Evolutionary conservation across 2,113 vertebrate genomes (phyloP), one percentile per base, ranked within the genome.

Genomic region (Riparia riparia): DNA sequence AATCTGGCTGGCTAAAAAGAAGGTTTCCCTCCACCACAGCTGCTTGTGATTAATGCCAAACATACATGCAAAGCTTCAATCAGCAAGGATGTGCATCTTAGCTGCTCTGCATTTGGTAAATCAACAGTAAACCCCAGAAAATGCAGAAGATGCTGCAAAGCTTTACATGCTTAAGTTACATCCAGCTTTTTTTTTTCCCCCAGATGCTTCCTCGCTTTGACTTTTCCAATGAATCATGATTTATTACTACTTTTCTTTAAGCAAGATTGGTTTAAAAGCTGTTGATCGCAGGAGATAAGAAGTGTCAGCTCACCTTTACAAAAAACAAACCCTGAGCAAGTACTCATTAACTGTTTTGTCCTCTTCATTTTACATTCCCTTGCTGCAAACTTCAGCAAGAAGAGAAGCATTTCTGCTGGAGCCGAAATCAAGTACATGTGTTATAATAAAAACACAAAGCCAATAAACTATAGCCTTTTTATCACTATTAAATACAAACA

Each of bases 11-110:
- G 82, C 89, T 95, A 57, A 86, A 95, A 96, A 89, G 91, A 64
- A 90, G 93, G 96, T 86, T 95, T 89, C 77, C 90, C 77, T 94
- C 65, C 45, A 92, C 89, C 70, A 70, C 69, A 94, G 93, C 95
- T 95, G 94, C 88, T 92, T 95, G 89, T 95, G 88, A 96, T 96
- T 96, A 96, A 94, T 86, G 65, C 86, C 95, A 95, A 96, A 95
- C 93, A 97, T 83, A 96, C 90, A 92, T 22, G 80, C 86, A 95
- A 96, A 88, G 92, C 90, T 92, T 82, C 93, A 71, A 65, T 92
- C 95, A 89, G 95, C 86, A 89, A 83, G 72, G 81, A 64, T 26
- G 74, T 82, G 92, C 85, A 90, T 86, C 82, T 94, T 84, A 81
- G 76, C 72, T 70, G 49, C 68, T n/a, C 86, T 61, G 76, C 50